Conservation (phyloP, 2,888 invertebrate species). For the Drosophila neotestacea region DNA sequence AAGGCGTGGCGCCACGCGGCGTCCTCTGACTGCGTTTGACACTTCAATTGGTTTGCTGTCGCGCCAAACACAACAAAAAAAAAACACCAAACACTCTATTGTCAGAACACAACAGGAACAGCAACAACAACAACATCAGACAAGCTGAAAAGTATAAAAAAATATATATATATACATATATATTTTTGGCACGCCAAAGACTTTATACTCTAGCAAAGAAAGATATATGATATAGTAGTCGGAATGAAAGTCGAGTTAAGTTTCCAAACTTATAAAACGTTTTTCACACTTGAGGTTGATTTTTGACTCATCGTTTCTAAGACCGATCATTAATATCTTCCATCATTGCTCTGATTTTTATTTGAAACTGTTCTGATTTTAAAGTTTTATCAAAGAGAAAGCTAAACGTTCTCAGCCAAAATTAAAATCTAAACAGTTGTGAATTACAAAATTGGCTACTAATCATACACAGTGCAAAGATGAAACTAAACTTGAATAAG, state of each 20-base stretch:
- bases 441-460: background rate
- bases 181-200: background rate
- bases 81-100: conserved; percentile 29
- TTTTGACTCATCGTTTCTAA: too few relatives aligned
- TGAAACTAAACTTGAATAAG: too few relatives aligned
- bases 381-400: too few relatives aligned
- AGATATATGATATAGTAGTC: too few relatives aligned
- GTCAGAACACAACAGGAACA: conserved; percentile 5
- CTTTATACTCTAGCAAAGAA: background rate
- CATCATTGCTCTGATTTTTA: too few relatives aligned
- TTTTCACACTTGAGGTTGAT: too few relatives aligned
- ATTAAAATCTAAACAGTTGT: background rate
- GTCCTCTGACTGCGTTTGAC: conserved; percentile 65
- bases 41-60: conserved; percentile 75
- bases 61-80: conserved; percentile 34
- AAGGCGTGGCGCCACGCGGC: conserved; percentile 73
- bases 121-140: background rate
- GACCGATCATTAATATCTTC: too few relatives aligned
- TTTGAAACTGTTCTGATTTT: too few relatives aligned
- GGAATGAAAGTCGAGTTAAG: too few relatives aligned
- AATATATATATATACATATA: background rate
- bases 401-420: background rate
- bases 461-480: too few relatives aligned
- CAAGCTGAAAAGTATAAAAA: conserved; percentile 2
- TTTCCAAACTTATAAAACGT: too few relatives aligned